Percentiles rank a stretch among this genome's conserved stretches.
Evolutionary conservation across 2,113 vertebrate species (phyloP).

Genomic region (Rhinoderma darwinii): DNA sequence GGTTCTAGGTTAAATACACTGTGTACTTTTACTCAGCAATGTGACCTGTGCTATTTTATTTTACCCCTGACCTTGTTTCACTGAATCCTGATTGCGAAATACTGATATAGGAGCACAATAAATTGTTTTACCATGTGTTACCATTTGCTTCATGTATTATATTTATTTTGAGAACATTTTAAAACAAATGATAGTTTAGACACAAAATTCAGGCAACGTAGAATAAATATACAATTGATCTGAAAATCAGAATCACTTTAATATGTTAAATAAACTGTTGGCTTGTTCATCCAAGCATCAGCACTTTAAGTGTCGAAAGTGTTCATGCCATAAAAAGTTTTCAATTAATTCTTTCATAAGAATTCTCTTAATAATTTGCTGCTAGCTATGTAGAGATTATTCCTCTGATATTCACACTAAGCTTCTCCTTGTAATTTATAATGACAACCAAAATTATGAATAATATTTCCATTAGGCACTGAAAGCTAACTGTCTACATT

Average conservation of each 20-base stretch:
- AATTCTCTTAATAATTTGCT: slow-evolving; percentile 41
- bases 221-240: background rate
- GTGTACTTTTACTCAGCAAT: no score
- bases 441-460: slow-evolving; percentile 69
- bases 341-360: slow-evolving; percentile 42
- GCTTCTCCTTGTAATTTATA: slow-evolving; percentile 60
- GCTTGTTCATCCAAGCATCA: background rate
- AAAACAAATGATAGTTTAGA: no score
- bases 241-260: background rate
- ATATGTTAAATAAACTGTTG: background rate
- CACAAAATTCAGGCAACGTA: background rate
- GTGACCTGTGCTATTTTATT: no score
- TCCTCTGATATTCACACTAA: slow-evolving; percentile 64
- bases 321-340: slow-evolving; percentile 38
- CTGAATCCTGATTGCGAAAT: no score
- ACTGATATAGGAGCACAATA: no score
- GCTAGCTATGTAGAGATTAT: slow-evolving; percentile 44
- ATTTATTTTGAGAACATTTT: no score
- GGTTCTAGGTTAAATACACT: no score
- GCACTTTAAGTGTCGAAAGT: background rate
- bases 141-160: no score
- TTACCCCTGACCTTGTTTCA: no score
- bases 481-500: slow-evolving; percentile 67
- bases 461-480: slow-evolving; percentile 70
- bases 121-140: no score